Percentiles rank a stretch among this genome's conserved stretches.
Conservation (phyloP, 2,888 invertebrate genomes). For the Eristalis tenax region DNA sequence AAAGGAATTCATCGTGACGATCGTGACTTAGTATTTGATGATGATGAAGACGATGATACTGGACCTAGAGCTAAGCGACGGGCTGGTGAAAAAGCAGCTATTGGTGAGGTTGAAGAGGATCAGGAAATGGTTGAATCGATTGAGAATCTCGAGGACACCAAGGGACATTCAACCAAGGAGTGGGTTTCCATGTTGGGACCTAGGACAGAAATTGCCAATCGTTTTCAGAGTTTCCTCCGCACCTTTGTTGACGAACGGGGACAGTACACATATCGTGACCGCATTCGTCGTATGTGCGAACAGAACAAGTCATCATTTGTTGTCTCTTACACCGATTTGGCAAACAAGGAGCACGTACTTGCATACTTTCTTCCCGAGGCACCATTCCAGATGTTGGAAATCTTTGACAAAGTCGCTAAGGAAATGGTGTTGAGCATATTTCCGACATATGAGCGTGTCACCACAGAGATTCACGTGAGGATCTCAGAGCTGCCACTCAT, state of each 20-base stretch:
- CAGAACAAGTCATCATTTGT: constrained; percentile 93
- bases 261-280: constrained; percentile 94
- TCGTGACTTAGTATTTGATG: constrained; percentile 94
- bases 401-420: constrained; percentile 97
- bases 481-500: constrained; percentile 97
- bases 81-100: constrained; percentile 93
- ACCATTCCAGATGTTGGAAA: constrained; percentile 97
- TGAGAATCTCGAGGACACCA: constrained; percentile 98
- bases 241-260: constrained; percentile 94
- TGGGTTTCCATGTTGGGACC: constrained; percentile 99
- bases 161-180: constrained; percentile 96
- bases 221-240: constrained; percentile 95
- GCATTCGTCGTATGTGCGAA: constrained; percentile 97
- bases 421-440: constrained; percentile 96
- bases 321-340: constrained; percentile 95
- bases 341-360: constrained; percentile 94
- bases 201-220: constrained; percentile 96
- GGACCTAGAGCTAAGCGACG: constrained; percentile 86
- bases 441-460: constrained; percentile 97
- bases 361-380: constrained; percentile 99
- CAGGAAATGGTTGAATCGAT: constrained; percentile 96
- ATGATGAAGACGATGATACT: constrained; percentile 88
- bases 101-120: constrained; percentile 87
- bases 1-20: constrained; percentile 90
- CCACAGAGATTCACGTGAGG: constrained; percentile 95